phyloP scores from a whole-genome alignment of 1,140 invertebrate genomes.

The Ceratina calcarata region DNA sequence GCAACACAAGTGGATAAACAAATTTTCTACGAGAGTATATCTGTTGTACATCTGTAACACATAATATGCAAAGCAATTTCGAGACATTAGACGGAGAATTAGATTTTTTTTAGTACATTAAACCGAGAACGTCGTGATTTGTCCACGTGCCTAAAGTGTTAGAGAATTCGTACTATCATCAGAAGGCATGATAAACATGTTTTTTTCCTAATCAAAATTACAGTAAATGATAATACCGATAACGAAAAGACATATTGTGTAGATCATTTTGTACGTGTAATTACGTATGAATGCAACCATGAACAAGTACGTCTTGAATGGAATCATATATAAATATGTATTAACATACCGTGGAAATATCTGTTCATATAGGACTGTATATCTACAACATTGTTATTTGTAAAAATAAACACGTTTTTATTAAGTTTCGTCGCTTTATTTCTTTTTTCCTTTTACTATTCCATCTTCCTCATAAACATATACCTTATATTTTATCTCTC shows the following conservation, averaged over 20 bases:
- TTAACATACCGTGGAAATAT: slow-evolving; percentile 37
- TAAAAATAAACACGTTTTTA: slow-evolving; percentile 68
- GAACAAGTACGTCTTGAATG: slow-evolving; percentile 39
- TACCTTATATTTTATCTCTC: not conserved
- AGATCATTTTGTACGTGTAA: slow-evolving; percentile 52
- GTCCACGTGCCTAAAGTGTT: not conserved
- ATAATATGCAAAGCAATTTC: slow-evolving; percentile 13
- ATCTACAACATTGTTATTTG: slow-evolving; percentile 63
- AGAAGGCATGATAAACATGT: not conserved
- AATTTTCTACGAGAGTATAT: slow-evolving; percentile 39
- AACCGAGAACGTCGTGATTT: not conserved
- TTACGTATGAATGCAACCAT: slow-evolving; percentile 32
- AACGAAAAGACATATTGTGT: slow-evolving; percentile 16
- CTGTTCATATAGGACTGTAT: slow-evolving; percentile 61
- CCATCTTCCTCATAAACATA: not conserved
- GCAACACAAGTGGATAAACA: slow-evolving; percentile 15
- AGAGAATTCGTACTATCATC: slow-evolving; percentile 18
- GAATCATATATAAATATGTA: slow-evolving; percentile 56
- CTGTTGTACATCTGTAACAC: slow-evolving; percentile 13
- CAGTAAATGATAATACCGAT: slow-evolving; percentile 24
- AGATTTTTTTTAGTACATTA: slow-evolving; percentile 14
- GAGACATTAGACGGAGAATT: not conserved
- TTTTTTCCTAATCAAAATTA: slow-evolving; percentile 52
- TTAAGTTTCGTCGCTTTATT: slow-evolving; percentile 42
- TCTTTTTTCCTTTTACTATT: not conserved